A percentile compares a stretch with the other conserved stretches of the same genome.
These are phyloP conservation scores for Lithobates pipiens DNA, from an alignment of 2,797 vertebrate species.

Conservation along the genomic window DNA sequence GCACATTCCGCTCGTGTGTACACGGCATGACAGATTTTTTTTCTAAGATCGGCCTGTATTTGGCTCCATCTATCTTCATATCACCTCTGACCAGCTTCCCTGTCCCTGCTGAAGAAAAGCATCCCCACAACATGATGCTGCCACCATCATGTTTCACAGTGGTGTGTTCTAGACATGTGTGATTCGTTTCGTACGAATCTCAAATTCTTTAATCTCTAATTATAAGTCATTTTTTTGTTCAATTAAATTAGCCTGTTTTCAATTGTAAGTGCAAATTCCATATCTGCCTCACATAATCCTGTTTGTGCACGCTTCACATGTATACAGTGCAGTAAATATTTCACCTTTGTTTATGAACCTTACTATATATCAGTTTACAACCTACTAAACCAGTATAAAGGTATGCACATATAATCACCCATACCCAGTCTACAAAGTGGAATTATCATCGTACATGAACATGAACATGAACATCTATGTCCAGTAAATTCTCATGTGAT, in stretches of 20 bases:
- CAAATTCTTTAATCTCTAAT: too few species aligned
- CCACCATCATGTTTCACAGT: too few species aligned
- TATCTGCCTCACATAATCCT: background rate
- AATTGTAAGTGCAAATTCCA: background rate
- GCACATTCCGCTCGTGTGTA: too few species aligned
- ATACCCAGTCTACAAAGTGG: background rate
- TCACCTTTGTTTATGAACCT: background rate
- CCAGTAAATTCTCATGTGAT: background rate
- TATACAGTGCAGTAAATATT: constrained; percentile 8
- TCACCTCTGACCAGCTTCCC: too few species aligned
- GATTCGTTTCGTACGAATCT: too few species aligned
- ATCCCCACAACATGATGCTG: too few species aligned
- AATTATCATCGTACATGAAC: background rate
- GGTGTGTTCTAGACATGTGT: too few species aligned
- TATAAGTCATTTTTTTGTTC: too few species aligned
- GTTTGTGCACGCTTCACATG: constrained; percentile 12
- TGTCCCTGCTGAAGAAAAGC: too few species aligned
- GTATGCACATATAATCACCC: background rate
- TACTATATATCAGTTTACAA: constrained; percentile 14
- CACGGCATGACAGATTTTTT: too few species aligned
- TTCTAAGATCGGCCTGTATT: too few species aligned
- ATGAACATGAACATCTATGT: background rate
- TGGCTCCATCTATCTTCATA: too few species aligned
- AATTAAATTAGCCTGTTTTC: background rate
- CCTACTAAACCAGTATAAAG: background rate